Evolutionary conservation across 2,113 vertebrate species (phyloP), one percentile per base, ranked within the genome.

Genomic region (Neopipo cinnamomea): DNA sequence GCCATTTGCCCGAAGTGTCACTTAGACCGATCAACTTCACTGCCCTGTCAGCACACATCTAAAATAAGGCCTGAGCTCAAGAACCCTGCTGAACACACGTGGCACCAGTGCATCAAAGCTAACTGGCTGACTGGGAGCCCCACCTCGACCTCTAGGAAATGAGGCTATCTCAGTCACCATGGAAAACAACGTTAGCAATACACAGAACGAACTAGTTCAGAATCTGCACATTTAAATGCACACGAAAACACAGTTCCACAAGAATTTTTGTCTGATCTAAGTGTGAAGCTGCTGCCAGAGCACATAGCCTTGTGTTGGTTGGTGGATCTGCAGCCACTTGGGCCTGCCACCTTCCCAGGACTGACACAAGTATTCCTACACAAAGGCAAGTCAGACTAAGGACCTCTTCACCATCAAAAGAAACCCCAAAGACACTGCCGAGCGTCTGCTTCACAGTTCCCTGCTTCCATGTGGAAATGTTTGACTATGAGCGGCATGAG

Each of bases 381-480:
- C 47, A 66, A 44, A 49, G 46, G 63, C 25, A 82, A 46, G 31
- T 11, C 8, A 11, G 24, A n/a, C 56, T 44, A 8, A 81, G 31
- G 46, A 70, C 11, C 49, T 66, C 2, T 1, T 7, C 1, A 0
- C 6, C 1, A 0, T 2, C 58, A 33, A 56, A 52, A 76, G 50
- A 76, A 90, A 42, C 8, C 18, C 44, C 42, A 24, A 37, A 47
- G n/a, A 52, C 6, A 14, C 31, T 22, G 17, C 6, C 0, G 0
- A 46, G 41, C 5, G 0, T 12, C 21, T 53, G 30, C 9, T 55
- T 3, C 11, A 6, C 72, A n/a, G 37, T 8, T 30, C 23, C n/a
- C n/a, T n/a, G n/a, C n/a, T n/a, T 66, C 59, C 21, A 1, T 1
- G 5, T 37, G 25, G 68, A 13, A 80, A 86, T 0, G 0, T 0